phyloP scores from a whole-genome alignment of 2,113 vertebrate genomes.

The Periophthalmodon schlosseri region DNA sequence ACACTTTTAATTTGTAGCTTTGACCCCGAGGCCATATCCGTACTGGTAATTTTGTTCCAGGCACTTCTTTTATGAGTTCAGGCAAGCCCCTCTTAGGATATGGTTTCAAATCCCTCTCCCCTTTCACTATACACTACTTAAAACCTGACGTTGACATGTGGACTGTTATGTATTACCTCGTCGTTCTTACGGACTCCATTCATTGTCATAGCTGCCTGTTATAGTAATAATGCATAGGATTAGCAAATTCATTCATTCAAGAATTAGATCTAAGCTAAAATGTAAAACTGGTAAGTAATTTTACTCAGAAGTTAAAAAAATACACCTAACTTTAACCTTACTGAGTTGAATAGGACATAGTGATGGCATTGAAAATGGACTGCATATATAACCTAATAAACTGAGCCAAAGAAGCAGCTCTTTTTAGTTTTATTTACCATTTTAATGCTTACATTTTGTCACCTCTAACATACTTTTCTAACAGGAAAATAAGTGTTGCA shows the following conservation, averaged over 20 bases:
- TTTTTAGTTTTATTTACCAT: not conserved
- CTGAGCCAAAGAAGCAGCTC: no score
- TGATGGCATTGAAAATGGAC: no score
- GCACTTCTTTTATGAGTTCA: slow-evolving; percentile 16
- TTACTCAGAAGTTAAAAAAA: no score
- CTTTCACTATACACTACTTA: slow-evolving; percentile 38
- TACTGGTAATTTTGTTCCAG: slow-evolving; percentile 6
- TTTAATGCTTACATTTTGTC: not conserved
- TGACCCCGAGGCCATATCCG: not conserved
- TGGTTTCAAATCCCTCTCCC: slow-evolving; percentile 12
- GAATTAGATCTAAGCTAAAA: no score
- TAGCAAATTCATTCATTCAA: no score
- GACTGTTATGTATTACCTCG: slow-evolving; percentile 7
- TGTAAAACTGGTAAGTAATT: no score
- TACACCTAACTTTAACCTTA: no score
- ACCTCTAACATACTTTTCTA: not conserved
- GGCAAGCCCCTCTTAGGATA: slow-evolving; percentile 13
- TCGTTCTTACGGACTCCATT: no score
- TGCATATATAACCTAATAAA: not conserved
- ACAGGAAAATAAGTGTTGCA: not conserved
- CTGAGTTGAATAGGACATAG: not conserved
- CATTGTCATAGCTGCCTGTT: no score
- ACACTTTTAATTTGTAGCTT: not conserved
- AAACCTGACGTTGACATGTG: slow-evolving; percentile 36
- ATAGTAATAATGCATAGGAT: no score